Percentiles rank a stretch among this genome's conserved stretches.
These are phyloP conservation scores for Callospermophilus lateralis DNA, from an alignment of 2,113 vertebrate species.

Conservation along the genomic window DNA sequence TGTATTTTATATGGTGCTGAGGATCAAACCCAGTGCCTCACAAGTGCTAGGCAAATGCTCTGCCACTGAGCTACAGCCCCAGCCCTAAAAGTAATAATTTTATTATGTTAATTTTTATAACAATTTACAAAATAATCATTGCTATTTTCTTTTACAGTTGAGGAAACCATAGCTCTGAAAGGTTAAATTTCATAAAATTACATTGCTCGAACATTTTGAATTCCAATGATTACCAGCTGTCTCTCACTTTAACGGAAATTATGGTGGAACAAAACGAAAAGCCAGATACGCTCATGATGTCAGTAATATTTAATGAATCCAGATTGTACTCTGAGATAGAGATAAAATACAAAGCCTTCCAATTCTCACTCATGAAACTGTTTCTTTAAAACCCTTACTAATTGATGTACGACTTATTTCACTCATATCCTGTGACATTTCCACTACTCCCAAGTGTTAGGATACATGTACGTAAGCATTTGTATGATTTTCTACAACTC, in stretches of 20 bases:
- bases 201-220: background rate
- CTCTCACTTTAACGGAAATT: background rate
- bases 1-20: no score
- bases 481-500: background rate
- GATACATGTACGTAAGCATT: background rate
- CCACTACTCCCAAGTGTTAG: background rate
- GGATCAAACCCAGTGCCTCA: no score
- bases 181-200: background rate
- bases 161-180: background rate
- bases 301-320: background rate
- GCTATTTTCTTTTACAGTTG: slow-evolving; percentile 10
- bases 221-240: background rate
- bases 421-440: background rate
- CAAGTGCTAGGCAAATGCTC: no score
- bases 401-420: background rate
- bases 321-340: background rate
- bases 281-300: background rate
- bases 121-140: background rate
- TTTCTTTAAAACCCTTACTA: slow-evolving; percentile 42
- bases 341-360: background rate
- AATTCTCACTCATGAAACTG: background rate
- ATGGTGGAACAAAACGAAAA: background rate
- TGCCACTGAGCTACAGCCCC: no score
- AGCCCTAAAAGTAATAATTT: background rate
- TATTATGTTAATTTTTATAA: background rate